Conservation (phyloP, 2,888 invertebrate genomes). For the Habrosyne pyritoides region DNA sequence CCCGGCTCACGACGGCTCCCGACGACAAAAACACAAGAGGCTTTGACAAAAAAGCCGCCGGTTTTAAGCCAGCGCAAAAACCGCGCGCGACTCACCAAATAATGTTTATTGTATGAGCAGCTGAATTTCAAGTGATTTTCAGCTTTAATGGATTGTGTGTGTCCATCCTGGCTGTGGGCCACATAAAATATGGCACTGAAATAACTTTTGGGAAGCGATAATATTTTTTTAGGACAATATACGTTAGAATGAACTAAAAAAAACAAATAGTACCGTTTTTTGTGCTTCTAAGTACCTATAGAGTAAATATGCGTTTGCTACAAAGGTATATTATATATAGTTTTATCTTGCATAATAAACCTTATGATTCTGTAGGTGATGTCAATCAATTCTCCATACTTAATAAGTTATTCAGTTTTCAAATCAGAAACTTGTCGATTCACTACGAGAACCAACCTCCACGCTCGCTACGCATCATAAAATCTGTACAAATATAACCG, state of each 20-base stretch:
- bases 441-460: background rate
- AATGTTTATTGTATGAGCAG: conserved; percentile 81
- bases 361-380: too few species aligned
- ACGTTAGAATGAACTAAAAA: too few species aligned
- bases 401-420: too few species aligned
- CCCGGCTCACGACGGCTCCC: too few species aligned
- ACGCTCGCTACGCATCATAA: background rate
- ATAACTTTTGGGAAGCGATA: conserved; percentile 17
- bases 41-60: conserved; percentile 57
- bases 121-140: conserved; percentile 79
- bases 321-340: too few species aligned
- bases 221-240: conserved; percentile 17
- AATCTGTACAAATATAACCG: background rate
- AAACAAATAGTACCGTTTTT: too few species aligned
- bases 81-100: conserved; percentile 45
- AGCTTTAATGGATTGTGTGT: conserved; percentile 76
- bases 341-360: too few species aligned
- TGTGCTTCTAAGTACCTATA: too few species aligned
- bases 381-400: too few species aligned
- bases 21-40: conserved; percentile 55
- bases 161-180: conserved; percentile 42
- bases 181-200: conserved; percentile 45
- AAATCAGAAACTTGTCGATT: background rate
- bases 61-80: conserved; percentile 56
- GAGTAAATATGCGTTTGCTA: too few species aligned